phyloP scores from a whole-genome alignment of 2,888 invertebrate genomes.

The Lissonota sp. region DNA sequence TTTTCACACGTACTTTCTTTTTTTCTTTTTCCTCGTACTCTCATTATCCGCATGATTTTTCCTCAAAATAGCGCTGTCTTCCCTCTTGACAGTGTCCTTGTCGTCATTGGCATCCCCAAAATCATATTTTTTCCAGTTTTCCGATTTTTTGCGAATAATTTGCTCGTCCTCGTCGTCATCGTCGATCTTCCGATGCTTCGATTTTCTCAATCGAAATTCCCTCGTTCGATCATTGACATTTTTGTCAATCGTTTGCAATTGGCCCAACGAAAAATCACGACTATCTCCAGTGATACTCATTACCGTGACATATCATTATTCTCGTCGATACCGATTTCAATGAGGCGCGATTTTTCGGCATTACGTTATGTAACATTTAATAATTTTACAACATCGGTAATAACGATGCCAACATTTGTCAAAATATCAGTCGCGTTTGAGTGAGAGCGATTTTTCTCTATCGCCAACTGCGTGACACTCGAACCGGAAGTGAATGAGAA shows the following conservation, averaged over 20 bases:
- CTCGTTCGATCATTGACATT: conserved; percentile 38
- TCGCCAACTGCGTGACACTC: conserved; percentile 20
- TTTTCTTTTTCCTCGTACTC: conserved; percentile 72
- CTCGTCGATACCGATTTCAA: conserved; percentile 34
- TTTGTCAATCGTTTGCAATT: conserved; percentile 56
- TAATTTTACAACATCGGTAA: conserved; percentile 47
- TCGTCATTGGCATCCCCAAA: conserved; percentile 15
- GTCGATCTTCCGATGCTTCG: conserved; percentile 51
- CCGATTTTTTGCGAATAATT: conserved; percentile 23
- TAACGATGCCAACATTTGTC: conserved; percentile 5
- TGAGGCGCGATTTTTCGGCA: conserved; percentile 48
- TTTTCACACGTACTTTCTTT: conserved; percentile 69
- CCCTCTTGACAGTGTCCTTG: conserved; percentile 6
- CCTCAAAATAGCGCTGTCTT: background rate
- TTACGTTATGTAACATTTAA: conserved; percentile 55
- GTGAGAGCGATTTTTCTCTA: conserved; percentile 12
- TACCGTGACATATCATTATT: conserved; percentile 72
- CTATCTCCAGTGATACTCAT: conserved; percentile 72
- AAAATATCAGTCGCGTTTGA: conserved; percentile 16
- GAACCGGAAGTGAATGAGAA: background rate
- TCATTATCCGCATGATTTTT: conserved; percentile 57
- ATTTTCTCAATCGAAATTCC: conserved; percentile 30
- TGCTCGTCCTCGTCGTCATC: conserved; percentile 49
- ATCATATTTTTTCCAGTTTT: conserved; percentile 50
- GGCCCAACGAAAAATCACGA: conserved; percentile 53